Percentiles rank a stretch among this genome's conserved stretches.
Evolutionary conservation across 2,113 vertebrate species (phyloP).

Genomic region (Brachyistius frenatus): DNA sequence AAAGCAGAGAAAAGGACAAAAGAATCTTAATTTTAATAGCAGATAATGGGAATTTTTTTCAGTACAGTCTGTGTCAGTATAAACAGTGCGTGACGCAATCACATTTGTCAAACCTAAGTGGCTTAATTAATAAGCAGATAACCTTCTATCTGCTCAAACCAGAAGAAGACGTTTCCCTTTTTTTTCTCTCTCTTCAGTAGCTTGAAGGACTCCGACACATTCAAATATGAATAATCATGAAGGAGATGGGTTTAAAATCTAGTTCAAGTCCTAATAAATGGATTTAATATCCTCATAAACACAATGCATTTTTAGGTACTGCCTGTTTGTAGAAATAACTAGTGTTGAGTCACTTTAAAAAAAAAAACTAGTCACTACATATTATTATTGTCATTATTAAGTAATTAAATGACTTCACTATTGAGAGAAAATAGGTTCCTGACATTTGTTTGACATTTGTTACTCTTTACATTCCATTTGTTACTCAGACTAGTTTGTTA

Average conservation of each 20-base stretch:
- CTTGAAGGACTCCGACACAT: constrained; percentile 6
- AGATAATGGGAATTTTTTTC: constrained; percentile 50
- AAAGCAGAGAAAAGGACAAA: constrained; percentile 51
- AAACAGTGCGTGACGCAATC: constrained; percentile 42
- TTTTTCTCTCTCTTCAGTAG: not conserved
- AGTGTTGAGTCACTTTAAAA: too few relatives aligned
- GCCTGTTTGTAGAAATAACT: not conserved
- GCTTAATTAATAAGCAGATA: constrained; percentile 60
- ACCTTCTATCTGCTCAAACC: constrained; percentile 42
- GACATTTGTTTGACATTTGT: too few relatives aligned
- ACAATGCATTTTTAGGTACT: not conserved
- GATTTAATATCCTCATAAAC: not conserved
- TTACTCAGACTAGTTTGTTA: not conserved
- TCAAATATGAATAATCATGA: constrained; percentile 20
- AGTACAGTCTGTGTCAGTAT: constrained; percentile 28
- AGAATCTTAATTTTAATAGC: constrained; percentile 50
- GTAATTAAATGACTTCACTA: too few relatives aligned
- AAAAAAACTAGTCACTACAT: too few relatives aligned
- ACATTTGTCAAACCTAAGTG: constrained; percentile 46
- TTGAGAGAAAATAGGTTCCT: too few relatives aligned
- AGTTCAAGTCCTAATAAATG: not conserved
- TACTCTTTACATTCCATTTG: too few relatives aligned
- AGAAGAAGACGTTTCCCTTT: constrained; percentile 17
- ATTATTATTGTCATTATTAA: too few relatives aligned
- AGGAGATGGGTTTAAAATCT: not conserved